Evolutionary conservation across 2,888 invertebrate species (phyloP), one percentile per base, ranked within the genome.

Genomic region (Beris chalybata): DNA sequence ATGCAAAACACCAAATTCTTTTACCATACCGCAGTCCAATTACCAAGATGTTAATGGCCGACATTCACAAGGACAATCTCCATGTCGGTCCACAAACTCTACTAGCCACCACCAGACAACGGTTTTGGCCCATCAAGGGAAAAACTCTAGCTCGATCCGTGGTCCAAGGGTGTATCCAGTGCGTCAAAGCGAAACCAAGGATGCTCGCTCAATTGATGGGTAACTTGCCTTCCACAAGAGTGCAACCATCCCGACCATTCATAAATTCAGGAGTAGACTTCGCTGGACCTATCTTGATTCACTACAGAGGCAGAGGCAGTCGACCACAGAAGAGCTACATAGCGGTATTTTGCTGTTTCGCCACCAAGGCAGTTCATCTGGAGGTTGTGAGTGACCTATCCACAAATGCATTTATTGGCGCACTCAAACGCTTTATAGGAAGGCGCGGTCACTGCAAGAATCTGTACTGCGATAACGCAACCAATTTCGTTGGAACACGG

Each of bases 91-190:
- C 67, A n/a, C 69, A 70, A 53, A 55, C 54, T 11, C 12, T 69
- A 43, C 13, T 69, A 7, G 63, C 65, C 6, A 59, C 47, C 6
- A 53, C 71, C n/a, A 55, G 71, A 13, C 65, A 70, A 59, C 63
- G 66, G 57, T 74, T 70, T 67, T 74, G 73, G 73, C 70, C 70
- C 6, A 67, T 74, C 9, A 65, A 71, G 4, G 72, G 67, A 12
- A 67, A 69, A 54, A 70, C 53, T 31, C 52, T 69, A n/a, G 67
- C 69, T 2, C 61, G 65, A 31, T 68, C 50, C 45, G 44, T 70
- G 48, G 61, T 71, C 13, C 59, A 65, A 12, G 29, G 63, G 29
- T 73, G 72, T 48, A 48, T 72, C 2, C 66, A 56, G 22, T 72
- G 72, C 55, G 63, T 44, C 12, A 65, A 64, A 53, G 54, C 65